Percentiles rank a stretch among this genome's conserved stretches.
Evolutionary conservation across 2,888 invertebrate genomes (phyloP).

Genomic region (Philopedon plagiatum): DNA sequence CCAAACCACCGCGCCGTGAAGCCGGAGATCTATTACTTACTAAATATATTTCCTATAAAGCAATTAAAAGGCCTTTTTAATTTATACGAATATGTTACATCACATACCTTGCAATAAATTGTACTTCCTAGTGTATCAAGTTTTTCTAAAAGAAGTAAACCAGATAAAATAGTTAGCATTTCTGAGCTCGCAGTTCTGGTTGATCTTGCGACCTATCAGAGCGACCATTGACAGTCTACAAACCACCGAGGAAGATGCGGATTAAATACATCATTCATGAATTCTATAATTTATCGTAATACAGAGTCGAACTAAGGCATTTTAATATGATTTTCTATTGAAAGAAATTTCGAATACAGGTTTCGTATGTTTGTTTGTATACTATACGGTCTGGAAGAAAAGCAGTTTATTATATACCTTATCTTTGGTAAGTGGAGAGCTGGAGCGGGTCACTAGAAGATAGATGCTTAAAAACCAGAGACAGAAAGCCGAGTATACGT

Average conservation of each 20-base stretch:
- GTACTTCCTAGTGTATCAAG: constrained; percentile 39
- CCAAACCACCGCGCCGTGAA: too few species aligned
- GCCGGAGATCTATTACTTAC: too few species aligned
- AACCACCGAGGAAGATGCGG: constrained; percentile 46
- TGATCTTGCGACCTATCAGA: constrained; percentile 41
- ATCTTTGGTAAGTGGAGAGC: too few species aligned
- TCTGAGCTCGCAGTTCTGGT: constrained; percentile 39
- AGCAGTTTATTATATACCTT: too few species aligned
- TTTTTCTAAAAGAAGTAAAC: constrained; percentile 29
- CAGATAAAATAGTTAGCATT: constrained; percentile 41
- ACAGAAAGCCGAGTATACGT: too few species aligned
- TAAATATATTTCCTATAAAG: background rate
- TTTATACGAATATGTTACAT: background rate
- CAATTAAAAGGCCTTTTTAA: background rate
- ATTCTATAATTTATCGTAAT: constrained; percentile 36
- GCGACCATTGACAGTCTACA: constrained; percentile 44
- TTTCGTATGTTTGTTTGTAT: too few species aligned
- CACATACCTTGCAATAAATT: background rate
- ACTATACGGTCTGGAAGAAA: too few species aligned
- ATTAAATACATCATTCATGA: constrained; percentile 45
- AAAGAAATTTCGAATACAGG: too few species aligned
- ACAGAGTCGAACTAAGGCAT: constrained; percentile 15
- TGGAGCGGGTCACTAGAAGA: too few species aligned
- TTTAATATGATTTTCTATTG: background rate
- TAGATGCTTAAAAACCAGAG: too few species aligned